Percentiles rank a stretch among this genome's conserved stretches.
Evolutionary conservation across 2,797 vertebrate genomes (phyloP).

Genomic region (Poecilia wingei): DNA sequence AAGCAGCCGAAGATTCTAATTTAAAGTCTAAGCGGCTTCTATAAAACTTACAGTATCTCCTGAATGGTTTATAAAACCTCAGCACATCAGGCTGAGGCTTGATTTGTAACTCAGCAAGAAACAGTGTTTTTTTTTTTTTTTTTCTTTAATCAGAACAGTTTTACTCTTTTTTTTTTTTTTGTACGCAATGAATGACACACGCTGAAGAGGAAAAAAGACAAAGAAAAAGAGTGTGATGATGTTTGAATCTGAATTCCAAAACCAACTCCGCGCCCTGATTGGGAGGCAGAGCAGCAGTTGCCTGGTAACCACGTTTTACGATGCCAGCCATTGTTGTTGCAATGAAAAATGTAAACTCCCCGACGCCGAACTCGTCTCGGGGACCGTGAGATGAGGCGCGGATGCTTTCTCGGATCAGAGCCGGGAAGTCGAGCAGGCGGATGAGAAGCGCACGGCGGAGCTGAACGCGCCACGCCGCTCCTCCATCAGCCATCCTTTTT

Average conservation of each 20-base stretch:
- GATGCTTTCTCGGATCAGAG: constrained; percentile 47
- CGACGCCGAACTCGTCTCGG: constrained; percentile 66
- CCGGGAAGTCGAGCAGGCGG: constrained; percentile 27
- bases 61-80: constrained; percentile 42
- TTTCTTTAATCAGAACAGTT: constrained; percentile 27
- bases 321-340: constrained; percentile 76
- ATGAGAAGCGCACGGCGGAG: constrained; percentile 18
- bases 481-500: not conserved
- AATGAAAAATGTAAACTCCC: constrained; percentile 80
- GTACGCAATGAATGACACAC: constrained; percentile 50
- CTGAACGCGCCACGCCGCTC: not conserved
- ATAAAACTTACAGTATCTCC: constrained; percentile 47
- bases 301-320: constrained; percentile 81
- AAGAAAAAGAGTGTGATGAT: constrained; percentile 34
- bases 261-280: constrained; percentile 64
- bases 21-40: constrained; percentile 57
- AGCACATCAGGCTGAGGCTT: constrained; percentile 21
- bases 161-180: constrained; percentile 30
- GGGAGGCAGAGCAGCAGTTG: constrained; percentile 78
- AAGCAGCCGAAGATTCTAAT: constrained; percentile 51
- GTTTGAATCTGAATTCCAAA: constrained; percentile 59
- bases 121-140: constrained; percentile 21
- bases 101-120: constrained; percentile 32
- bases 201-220: constrained; percentile 37
- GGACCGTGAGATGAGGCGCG: constrained; percentile 61